Evolutionary conservation across 2,888 invertebrate species (phyloP).

Genomic region (Platycheirus albimanus): DNA sequence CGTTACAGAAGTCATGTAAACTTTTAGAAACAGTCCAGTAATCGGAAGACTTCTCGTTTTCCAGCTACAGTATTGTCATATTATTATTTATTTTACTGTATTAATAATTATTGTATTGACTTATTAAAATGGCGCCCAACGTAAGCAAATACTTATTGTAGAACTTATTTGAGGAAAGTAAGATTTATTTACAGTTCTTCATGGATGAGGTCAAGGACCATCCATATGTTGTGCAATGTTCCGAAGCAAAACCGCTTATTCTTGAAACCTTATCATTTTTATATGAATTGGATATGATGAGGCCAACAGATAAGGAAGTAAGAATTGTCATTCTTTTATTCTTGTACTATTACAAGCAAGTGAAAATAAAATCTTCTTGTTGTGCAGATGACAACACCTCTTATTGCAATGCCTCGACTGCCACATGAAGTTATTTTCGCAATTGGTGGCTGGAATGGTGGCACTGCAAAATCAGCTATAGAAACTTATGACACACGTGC

Average conservation of each 20-base stretch:
- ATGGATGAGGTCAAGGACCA: slow-evolving; percentile 95
- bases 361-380: slow-evolving; percentile 8
- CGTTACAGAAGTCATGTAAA: too few species aligned
- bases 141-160: too few species aligned
- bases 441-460: slow-evolving; percentile 90
- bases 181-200: slow-evolving; percentile 89
- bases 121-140: too few species aligned
- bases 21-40: too few species aligned
- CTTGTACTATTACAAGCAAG: too few species aligned
- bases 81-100: too few species aligned
- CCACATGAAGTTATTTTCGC: slow-evolving; percentile 95
- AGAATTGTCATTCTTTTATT: too few species aligned
- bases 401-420: slow-evolving; percentile 91
- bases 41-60: too few species aligned
- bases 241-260: slow-evolving; percentile 92
- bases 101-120: too few species aligned
- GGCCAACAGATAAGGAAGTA: slow-evolving; percentile 90
- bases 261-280: slow-evolving; percentile 95
- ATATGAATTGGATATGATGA: slow-evolving; percentile 95
- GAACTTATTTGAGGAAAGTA: too few species aligned
- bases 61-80: too few species aligned
- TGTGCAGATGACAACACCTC: slow-evolving; percentile 90
- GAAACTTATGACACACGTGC: slow-evolving; percentile 95
- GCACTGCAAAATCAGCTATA: slow-evolving; percentile 85
- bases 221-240: slow-evolving; percentile 91